A percentile compares a stretch with the other conserved stretches of the same genome.
Evolutionary conservation across 2,113 vertebrate species (phyloP).

Genomic region (Colossoma macropomum): DNA sequence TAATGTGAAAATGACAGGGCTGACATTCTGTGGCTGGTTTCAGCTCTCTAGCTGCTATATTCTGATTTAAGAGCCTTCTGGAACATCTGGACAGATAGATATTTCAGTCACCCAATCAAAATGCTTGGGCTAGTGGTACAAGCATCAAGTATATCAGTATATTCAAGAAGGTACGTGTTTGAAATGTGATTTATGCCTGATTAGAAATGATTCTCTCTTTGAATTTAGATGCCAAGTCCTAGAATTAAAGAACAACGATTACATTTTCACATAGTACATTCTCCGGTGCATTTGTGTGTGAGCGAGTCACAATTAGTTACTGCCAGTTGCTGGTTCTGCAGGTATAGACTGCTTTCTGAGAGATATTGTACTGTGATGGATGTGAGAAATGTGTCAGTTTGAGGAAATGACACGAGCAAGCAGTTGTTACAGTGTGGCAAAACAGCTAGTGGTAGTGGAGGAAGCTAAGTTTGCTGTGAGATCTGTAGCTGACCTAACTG

Average conservation of each 20-base stretch:
- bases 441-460: constrained; percentile 4
- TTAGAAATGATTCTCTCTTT: too few relatives aligned
- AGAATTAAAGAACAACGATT: too few relatives aligned
- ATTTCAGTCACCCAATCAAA: not conserved
- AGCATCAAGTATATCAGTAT: too few relatives aligned
- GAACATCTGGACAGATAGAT: not conserved
- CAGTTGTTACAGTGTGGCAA: constrained; percentile 8
- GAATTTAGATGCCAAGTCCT: not conserved
- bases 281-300: not conserved
- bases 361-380: constrained; percentile 5
- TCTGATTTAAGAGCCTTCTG: not conserved
- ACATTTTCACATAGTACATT: not conserved
- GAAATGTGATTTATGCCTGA: too few relatives aligned
- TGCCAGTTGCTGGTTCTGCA: not conserved
- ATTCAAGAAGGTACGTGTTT: too few relatives aligned
- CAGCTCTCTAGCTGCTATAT: not conserved
- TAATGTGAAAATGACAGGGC: not conserved
- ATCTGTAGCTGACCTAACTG: not conserved
- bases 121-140: not conserved
- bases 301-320: not conserved
- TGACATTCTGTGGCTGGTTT: not conserved
- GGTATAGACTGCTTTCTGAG: not conserved
- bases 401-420: not conserved
- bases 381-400: constrained; percentile 2
- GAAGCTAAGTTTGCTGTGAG: not conserved